Conservation (phyloP, 2,888 invertebrate species). For the Chaetogeoica ovagalla region DNA sequence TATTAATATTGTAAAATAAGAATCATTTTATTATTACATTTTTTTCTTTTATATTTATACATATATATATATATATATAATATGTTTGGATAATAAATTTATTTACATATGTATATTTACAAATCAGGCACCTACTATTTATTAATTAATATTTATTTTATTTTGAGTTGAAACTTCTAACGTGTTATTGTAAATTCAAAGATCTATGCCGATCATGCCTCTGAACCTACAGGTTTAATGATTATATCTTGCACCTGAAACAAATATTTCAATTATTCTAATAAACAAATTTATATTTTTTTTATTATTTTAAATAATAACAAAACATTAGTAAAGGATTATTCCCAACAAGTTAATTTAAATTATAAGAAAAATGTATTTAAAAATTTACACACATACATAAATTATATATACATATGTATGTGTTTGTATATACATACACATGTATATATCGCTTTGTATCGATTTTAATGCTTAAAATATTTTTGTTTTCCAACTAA, state of each 20-base stretch:
- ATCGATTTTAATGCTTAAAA: conserved; percentile 22
- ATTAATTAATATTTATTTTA: conserved; percentile 11
- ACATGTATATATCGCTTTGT: conserved; percentile 5
- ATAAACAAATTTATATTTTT: no score
- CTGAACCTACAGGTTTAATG: conserved; percentile 55
- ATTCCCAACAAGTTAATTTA: neutral
- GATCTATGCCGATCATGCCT: conserved; percentile 25
- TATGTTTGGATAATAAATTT: conserved; percentile 8
- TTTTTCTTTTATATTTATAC: neutral
- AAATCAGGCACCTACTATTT: conserved; percentile 8
- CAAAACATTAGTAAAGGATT: neutral
- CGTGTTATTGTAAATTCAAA: neutral
- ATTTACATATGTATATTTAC: conserved; percentile 15
- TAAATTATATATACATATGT: no score
- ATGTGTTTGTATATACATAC: no score
- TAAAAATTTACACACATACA: neutral
- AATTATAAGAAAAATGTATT: neutral
- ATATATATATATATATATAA: no score
- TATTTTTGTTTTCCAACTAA: conserved; percentile 22
- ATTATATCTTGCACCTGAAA: conserved; percentile 55
- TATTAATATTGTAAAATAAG: conserved; percentile 25
- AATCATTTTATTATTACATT: conserved; percentile 15
- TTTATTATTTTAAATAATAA: no score
- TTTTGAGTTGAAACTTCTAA: conserved; percentile 12
- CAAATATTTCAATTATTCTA: no score